phyloP scores from a whole-genome alignment of 1,140 invertebrate species.

The Aphelenchoides avenae region DNA sequence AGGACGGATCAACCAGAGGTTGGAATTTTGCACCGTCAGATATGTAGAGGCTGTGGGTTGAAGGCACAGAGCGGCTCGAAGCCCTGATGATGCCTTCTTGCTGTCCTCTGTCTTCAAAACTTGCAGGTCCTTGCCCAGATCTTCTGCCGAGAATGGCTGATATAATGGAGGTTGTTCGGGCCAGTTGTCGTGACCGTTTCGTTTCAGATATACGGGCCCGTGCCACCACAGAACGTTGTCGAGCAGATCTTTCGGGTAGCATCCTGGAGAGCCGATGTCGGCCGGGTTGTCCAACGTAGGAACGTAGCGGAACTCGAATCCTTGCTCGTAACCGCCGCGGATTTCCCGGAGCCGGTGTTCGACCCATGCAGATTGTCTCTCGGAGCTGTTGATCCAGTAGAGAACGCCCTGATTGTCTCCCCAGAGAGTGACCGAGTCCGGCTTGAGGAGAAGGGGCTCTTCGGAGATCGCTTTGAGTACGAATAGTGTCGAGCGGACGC shows the following conservation, averaged over 20 bases:
- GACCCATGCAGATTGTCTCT: too few relatives aligned
- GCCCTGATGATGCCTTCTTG: neutral
- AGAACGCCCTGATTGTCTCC: too few relatives aligned
- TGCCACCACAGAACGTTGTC: slow-evolving; percentile 15
- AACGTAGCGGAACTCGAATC: slow-evolving; percentile 19
- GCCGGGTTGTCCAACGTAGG: slow-evolving; percentile 20
- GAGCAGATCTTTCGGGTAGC: slow-evolving; percentile 6
- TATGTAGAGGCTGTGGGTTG: neutral
- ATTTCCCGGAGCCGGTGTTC: too few relatives aligned
- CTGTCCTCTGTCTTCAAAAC: neutral
- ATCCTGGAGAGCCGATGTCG: slow-evolving; percentile 12
- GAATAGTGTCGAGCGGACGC: too few relatives aligned
- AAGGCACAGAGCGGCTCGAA: neutral
- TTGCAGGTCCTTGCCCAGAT: neutral
- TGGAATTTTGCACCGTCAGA: too few relatives aligned
- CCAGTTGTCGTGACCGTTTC: neutral
- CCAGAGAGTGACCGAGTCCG: too few relatives aligned
- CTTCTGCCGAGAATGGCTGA: neutral
- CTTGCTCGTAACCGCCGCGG: too few relatives aligned
- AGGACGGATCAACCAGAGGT: too few relatives aligned
- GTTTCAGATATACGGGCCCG: slow-evolving; percentile 15
- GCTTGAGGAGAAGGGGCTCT: too few relatives aligned
- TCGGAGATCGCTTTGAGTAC: too few relatives aligned
- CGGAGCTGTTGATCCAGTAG: too few relatives aligned
- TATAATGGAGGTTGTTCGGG: neutral